A percentile compares a stretch with the other conserved stretches of the same genome.
Evolutionary conservation across 2,888 invertebrate genomes (phyloP).

Genomic region (Hemicrepidius hirtus): DNA sequence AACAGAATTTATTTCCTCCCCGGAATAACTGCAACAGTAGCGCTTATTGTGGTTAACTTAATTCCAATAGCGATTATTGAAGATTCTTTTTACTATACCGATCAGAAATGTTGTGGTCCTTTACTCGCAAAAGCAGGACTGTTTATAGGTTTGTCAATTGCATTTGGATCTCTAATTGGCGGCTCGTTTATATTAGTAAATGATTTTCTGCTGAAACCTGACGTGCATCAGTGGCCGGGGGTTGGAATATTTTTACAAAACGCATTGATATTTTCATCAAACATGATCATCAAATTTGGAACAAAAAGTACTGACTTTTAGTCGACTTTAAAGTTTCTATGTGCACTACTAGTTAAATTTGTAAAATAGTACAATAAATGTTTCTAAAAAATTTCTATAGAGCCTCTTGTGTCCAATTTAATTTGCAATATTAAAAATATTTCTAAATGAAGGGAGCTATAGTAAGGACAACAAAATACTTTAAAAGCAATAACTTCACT

Average conservation of each 20-base stretch:
- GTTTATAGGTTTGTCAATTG: conserved; percentile 60
- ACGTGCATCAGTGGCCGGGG: conserved; percentile 61
- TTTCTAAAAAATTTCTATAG: no score
- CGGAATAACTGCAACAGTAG: conserved; percentile 58
- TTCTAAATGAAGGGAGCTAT: no score
- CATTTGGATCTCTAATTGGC: conserved; percentile 63
- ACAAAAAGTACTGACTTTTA: conserved; percentile 46
- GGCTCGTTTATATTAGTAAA: conserved; percentile 61
- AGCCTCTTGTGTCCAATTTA: no score
- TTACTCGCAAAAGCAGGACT: conserved; percentile 55
- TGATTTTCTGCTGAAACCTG: conserved; percentile 60
- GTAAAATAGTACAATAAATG: no score
- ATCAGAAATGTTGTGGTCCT: conserved; percentile 53
- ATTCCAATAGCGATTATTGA: conserved; percentile 58
- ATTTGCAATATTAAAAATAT: no score
- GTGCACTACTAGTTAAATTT: no score
- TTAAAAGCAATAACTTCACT: no score
- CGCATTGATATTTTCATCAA: conserved; percentile 59
- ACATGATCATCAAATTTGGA: conserved; percentile 59
- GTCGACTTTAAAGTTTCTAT: no score
- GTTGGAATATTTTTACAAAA: conserved; percentile 63
- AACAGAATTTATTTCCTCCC: conserved; percentile 59
- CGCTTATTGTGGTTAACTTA: conserved; percentile 59
- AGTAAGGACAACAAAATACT: no score
- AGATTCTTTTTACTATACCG: conserved; percentile 44